Base-by-base conservation (phyloP, 2,888 invertebrate species). In the Drosophila acutilabella region DNA sequence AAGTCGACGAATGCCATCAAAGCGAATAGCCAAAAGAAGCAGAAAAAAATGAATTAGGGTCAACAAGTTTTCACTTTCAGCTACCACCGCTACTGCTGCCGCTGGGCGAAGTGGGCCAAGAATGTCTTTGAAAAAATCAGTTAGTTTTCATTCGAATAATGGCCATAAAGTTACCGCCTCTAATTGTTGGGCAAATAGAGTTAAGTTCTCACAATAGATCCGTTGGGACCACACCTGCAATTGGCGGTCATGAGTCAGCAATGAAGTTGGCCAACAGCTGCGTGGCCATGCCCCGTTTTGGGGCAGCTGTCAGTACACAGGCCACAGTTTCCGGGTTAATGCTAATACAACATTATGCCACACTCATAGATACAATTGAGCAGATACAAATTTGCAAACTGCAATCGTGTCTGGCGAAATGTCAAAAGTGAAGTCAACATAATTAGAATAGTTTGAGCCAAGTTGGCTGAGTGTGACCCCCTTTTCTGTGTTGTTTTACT, bases 201-300 rank as follows among this genome's bases (percentile, higher is more conserved):
- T 59, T 59, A 16, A 41, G 52, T 60, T 80, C 56, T 52, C 64
- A 57, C 72, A 60, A 33, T 18, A 50, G 58, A 40, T 40, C 50
- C 47, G 59, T 42, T 10, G 44, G 18, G 36, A 88, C 89, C 89
- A 89, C 90, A 89, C 89, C 90, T 89, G 89, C 88, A 85, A 80
- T 66, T 57, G 69, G 70, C 61, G 57, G 60, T 56, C 52, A 64
- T 85, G 81, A 82, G 75, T 80, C 81, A 81, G 80, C 77, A 59
- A 14, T 36, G 71, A 65, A 14, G 33, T 16, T 36, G 26, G 26
- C 50, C 45, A 18, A 26, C 64, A 74, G 74, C 71, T 67, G 75
- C 65, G 58, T 62, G 59, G 53, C 47, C 41, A 16, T 13, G 45
- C 56, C 51, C 44, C 65, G 52, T 57, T 57, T 53, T 45, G 42